Evolutionary conservation across 2,888 invertebrate genomes (phyloP).

Genomic region (Uloborus plumipes): DNA sequence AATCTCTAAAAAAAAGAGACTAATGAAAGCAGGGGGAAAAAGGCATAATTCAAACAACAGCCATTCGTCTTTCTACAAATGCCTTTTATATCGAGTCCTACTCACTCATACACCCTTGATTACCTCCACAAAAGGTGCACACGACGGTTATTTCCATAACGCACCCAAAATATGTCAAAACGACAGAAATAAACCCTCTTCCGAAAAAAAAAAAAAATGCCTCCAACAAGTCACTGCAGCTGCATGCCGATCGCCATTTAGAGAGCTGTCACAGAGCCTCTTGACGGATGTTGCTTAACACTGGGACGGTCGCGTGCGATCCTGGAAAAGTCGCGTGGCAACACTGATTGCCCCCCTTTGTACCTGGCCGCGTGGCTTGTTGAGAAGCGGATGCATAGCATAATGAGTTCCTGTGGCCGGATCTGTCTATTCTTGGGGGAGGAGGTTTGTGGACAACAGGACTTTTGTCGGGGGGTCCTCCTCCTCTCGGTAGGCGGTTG

Average conservation of each 20-base stretch:
- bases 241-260: conserved; percentile 10
- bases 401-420: conserved; percentile 60
- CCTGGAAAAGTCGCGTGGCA: conserved; percentile 39
- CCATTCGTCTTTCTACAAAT: too few relatives aligned
- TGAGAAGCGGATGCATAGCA: conserved; percentile 16
- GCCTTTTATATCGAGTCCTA: too few relatives aligned
- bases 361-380: not conserved
- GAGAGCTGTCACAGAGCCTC: conserved; percentile 35
- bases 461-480: too few relatives aligned
- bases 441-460: too few relatives aligned
- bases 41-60: too few relatives aligned
- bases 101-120: too few relatives aligned
- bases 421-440: conserved; percentile 14
- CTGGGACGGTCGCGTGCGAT: conserved; percentile 28
- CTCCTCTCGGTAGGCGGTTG: conserved; percentile 34
- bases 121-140: too few relatives aligned
- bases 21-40: too few relatives aligned
- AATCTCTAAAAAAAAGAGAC: too few relatives aligned
- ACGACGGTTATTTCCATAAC: too few relatives aligned
- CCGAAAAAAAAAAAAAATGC: conserved; percentile 32
- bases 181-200: conserved; percentile 12
- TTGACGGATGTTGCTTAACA: conserved; percentile 37
- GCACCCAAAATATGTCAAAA: too few relatives aligned
- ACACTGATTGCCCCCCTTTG: conserved; percentile 20
- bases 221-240: not conserved